Evolutionary conservation across 92 coral and sea anemone species (phyloP).

Genomic region (Palythoa caribaeorum): DNA sequence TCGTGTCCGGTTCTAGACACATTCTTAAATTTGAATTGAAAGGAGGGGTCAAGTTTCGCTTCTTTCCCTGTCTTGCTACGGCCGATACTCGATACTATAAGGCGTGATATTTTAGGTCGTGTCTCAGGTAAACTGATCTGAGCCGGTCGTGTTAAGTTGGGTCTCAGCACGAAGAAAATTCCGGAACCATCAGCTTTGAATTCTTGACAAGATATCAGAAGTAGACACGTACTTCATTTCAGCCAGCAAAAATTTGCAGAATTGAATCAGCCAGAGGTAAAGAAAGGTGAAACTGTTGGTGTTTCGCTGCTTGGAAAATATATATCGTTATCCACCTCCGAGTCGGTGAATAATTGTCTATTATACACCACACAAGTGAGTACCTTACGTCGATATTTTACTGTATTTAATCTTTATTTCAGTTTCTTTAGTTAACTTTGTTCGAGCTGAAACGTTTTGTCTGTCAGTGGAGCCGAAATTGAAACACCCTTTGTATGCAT

Average conservation of each 20-base stretch:
- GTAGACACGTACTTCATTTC: constrained; percentile 13
- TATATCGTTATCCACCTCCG: not conserved
- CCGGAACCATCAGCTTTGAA: not conserved
- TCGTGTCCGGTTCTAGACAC: too few relatives aligned
- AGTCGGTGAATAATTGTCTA: not conserved
- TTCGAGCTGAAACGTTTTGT: not conserved
- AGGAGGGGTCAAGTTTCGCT: too few relatives aligned
- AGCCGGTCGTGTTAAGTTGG: not conserved
- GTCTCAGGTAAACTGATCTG: not conserved
- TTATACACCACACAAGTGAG: not conserved
- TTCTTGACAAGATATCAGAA: not conserved
- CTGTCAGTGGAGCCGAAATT: not conserved
- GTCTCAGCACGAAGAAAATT: not conserved
- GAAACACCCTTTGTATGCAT: not conserved
- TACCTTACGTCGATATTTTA: not conserved
- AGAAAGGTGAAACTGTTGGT: not conserved
- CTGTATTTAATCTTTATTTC: not conserved
- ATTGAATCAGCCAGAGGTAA: not conserved
- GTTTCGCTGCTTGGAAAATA: not conserved
- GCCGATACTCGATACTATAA: not conserved
- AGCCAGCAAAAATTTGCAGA: not conserved
- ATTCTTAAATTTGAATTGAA: too few relatives aligned
- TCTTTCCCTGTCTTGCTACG: not conserved
- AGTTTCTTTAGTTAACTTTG: not conserved
- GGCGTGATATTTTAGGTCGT: too few relatives aligned